Conservation (phyloP, 2,888 invertebrate species). For the Podabrus alpinus region DNA sequence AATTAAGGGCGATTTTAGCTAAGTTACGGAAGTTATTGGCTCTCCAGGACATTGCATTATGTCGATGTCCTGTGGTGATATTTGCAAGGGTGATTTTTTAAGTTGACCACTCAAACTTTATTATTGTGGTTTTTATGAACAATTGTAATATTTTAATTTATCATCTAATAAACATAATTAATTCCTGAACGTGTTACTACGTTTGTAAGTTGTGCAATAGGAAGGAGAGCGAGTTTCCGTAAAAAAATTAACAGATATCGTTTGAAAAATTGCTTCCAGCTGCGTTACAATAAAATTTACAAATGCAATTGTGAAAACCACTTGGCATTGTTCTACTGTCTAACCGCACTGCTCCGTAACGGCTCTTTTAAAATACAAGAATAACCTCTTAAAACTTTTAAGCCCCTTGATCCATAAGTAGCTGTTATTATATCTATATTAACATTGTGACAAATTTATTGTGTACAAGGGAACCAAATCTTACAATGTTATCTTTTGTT, state of each 20-base stretch:
- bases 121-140: conserved; percentile 11
- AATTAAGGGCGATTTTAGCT: conserved; percentile 32
- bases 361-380: conserved; percentile 31
- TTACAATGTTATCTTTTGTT: conserved; percentile 36
- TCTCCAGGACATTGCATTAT: conserved; percentile 42
- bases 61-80: conserved; percentile 42
- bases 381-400: conserved; percentile 29
- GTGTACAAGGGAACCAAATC: conserved; percentile 41
- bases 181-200: neutral
- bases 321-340: conserved; percentile 32
- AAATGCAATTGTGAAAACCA: conserved; percentile 31
- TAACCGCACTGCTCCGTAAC: conserved; percentile 33
- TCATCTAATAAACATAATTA: neutral
- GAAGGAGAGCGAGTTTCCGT: neutral
- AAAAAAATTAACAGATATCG: neutral
- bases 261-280: conserved; percentile 14
- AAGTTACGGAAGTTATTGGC: conserved; percentile 32
- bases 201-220: neutral
- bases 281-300: conserved; percentile 24
- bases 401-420: conserved; percentile 35
- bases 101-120: conserved; percentile 43
- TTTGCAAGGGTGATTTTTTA: conserved; percentile 42
- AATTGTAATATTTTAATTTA: neutral
- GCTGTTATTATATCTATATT: conserved; percentile 42
- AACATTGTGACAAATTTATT: conserved; percentile 44